Conservation (phyloP, 2,888 invertebrate genomes). For the Podabrus alpinus region DNA sequence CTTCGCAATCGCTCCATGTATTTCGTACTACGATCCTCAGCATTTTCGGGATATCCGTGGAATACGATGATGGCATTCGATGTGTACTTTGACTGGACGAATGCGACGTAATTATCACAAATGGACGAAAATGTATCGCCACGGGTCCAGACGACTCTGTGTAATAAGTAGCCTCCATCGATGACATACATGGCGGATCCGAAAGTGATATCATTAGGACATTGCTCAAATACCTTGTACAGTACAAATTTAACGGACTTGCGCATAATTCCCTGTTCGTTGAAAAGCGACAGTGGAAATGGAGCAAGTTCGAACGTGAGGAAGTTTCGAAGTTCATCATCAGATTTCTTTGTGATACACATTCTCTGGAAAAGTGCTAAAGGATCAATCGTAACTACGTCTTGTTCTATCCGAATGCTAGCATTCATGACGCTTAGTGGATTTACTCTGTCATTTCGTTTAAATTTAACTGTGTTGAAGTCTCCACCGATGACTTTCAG, state of each 20-base stretch:
- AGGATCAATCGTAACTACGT: conserved; percentile 26
- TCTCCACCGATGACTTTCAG: conserved; percentile 12
- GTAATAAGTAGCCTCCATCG: no score
- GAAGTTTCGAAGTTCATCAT: background rate
- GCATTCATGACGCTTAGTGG: conserved; percentile 3
- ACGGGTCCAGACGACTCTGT: no score
- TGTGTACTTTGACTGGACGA: no score
- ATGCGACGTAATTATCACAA: no score
- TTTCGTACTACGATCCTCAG: background rate
- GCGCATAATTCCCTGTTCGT: background rate
- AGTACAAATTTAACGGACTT: no score
- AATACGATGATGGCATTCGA: background rate
- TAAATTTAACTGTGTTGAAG: conserved; percentile 15
- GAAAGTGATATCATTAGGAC: no score
- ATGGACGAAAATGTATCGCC: no score
- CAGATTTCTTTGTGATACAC: conserved; percentile 15
- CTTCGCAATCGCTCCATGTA: background rate
- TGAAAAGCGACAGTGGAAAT: background rate
- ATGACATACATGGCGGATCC: no score
- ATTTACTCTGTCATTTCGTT: conserved; percentile 19
- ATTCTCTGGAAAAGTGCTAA: conserved; percentile 9
- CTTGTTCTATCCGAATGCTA: conserved; percentile 24
- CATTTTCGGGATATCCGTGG: background rate
- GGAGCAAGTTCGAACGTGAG: conserved; percentile 2
- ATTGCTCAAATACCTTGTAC: no score